Conservation (phyloP, 2,888 invertebrate genomes). For the Ganaspis brasiliensis region DNA sequence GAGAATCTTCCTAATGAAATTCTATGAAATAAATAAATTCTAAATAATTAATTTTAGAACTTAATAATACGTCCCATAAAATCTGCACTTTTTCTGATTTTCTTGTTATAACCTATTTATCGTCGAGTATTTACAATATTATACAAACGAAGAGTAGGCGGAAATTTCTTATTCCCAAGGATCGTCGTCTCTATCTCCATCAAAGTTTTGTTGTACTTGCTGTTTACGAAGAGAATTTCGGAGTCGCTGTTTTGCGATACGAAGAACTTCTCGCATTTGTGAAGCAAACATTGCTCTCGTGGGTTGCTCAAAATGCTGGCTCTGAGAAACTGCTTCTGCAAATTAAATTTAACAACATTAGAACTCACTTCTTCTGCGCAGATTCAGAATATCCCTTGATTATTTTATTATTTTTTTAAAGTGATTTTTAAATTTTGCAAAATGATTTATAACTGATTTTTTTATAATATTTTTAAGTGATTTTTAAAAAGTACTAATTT, state of each 20-base stretch:
- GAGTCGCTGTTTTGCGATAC: slow-evolving; percentile 38
- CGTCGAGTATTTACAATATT: slow-evolving; percentile 31
- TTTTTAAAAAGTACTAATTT: no score
- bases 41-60: no score
- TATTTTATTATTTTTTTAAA: no score
- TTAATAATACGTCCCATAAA: no score
- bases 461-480: no score
- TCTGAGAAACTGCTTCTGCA: slow-evolving; percentile 34
- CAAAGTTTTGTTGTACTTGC: slow-evolving; percentile 36
- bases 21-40: no score
- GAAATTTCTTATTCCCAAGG: slow-evolving; percentile 23
- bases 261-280: slow-evolving; percentile 34
- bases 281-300: slow-evolving; percentile 37
- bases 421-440: no score
- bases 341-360: not conserved
- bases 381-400: not conserved
- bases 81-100: not conserved
- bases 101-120: not conserved
- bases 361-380: not conserved
- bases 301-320: slow-evolving; percentile 34
- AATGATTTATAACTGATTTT: no score
- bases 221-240: slow-evolving; percentile 34
- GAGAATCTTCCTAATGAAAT: no score
- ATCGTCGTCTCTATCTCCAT: slow-evolving; percentile 34
- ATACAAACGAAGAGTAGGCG: not conserved